Conservation (phyloP, 2,888 invertebrate genomes). For the Dolichopus griseipennis region DNA sequence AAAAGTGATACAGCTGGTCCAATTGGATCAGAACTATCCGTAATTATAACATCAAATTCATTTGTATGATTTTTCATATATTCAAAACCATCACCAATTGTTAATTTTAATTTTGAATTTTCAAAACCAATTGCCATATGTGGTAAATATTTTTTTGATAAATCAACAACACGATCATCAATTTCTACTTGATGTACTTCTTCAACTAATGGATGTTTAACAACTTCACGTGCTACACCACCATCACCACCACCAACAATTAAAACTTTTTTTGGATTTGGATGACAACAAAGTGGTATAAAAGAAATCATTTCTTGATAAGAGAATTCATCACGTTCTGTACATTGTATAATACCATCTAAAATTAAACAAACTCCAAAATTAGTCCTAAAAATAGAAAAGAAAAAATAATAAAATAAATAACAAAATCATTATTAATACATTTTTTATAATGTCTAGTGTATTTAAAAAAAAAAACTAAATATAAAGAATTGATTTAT, state of each 20-base stretch:
- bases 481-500: slow-evolving; percentile 31
- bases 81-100: slow-evolving; percentile 89
- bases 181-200: slow-evolving; percentile 90
- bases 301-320: slow-evolving; percentile 99
- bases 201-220: slow-evolving; percentile 84
- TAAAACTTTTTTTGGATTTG: slow-evolving; percentile 79
- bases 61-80: slow-evolving; percentile 78
- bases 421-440: no score
- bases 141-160: slow-evolving; percentile 81
- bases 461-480: no score
- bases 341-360: slow-evolving; percentile 95
- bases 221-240: slow-evolving; percentile 90
- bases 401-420: no score
- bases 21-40: slow-evolving; percentile 95
- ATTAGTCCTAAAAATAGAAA: slow-evolving; percentile 46
- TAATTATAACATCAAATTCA: slow-evolving; percentile 95
- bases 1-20: slow-evolving; percentile 63
- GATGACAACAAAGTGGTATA: slow-evolving; percentile 83
- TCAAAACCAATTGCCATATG: slow-evolving; percentile 83
- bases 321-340: slow-evolving; percentile 90
- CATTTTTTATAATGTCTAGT: no score
- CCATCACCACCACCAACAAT: slow-evolving; percentile 98
- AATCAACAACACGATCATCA: slow-evolving; percentile 81
- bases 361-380: slow-evolving; percentile 82
- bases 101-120: slow-evolving; percentile 71